phyloP scores from a whole-genome alignment of 2,113 vertebrate genomes.

The Empidonax traillii region DNA sequence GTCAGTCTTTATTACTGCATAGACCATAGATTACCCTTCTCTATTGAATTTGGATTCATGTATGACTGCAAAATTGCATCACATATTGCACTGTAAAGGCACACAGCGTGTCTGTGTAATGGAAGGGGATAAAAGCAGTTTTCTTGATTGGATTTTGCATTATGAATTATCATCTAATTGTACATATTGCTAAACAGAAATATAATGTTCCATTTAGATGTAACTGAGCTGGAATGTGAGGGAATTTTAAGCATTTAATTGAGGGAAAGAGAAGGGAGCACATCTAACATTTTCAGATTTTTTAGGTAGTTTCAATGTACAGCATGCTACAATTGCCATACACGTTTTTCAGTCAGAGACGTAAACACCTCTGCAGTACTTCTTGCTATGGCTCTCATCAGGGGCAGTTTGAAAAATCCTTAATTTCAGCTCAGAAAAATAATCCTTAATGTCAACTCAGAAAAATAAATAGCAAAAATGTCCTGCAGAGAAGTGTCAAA shows the following conservation, averaged over 20 bases:
- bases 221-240: not conserved
- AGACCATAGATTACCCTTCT: not conserved
- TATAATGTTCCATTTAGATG: not conserved
- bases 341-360: not conserved
- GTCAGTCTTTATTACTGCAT: not conserved
- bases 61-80: not conserved
- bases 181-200: not conserved
- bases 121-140: not conserved
- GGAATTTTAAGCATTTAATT: not conserved
- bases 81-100: not conserved
- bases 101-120: not conserved
- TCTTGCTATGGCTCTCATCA: not conserved
- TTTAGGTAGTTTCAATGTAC: not conserved
- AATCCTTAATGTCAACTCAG: not conserved
- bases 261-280: not conserved
- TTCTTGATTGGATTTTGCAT: slow-evolving; percentile 2
- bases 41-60: not conserved
- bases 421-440: not conserved
- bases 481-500: slow-evolving; percentile 3
- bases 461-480: not conserved
- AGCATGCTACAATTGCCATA: not conserved
- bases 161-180: not conserved
- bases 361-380: not conserved
- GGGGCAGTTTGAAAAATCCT: not conserved
- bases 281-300: not conserved